Base-by-base conservation (phyloP, 1,140 invertebrate species). In the Pissodes strobi region DNA sequence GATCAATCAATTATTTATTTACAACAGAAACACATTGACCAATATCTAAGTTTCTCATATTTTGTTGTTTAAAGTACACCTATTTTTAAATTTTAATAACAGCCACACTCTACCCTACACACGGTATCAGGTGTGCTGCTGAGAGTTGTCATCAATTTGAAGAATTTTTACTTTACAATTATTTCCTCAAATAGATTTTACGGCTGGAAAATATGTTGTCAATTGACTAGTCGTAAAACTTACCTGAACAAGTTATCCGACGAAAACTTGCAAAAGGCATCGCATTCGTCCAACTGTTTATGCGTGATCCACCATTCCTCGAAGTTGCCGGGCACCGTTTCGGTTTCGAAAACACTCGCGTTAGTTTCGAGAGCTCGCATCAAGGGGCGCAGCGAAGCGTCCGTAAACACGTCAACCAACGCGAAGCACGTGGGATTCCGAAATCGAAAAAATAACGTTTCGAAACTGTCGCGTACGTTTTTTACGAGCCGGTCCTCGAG, bases 291-390 rank as follows among this genome's bases (percentile, higher is more conserved):
- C 9, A 69, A 63, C 22, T 70, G 70, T 55, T 65, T 68, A 62
- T 78, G 75, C 62, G 75, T 75, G 3, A 69, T 18, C n/a, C 57
- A 61, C 76, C 76, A 78, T 59, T 74, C 71, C 5, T 75, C 73
- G 38, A 77, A 66, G 66, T 75, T 76, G 18, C 63, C 65, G 19
- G 23, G 34, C 18, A 71, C 57, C 38, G 65, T 67, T 22, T 48
- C 63, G 12, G 69, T 61, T 41, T 37, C 38, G 51, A 71, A 72
- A 5, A 64, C 67, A 38, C 68, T 70, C 6, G 25, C 34, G 37
- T 76, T 72, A 46, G 41, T 53, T 18, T 64, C 55, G 9, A 53
- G 41, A 9, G 71, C 65, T 5, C 27, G 56, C 23, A 75, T 34
- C 9, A 77, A 65, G 13, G 70, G 66, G 10, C 73, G 65, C 30